Evolutionary conservation across 2,888 invertebrate species (phyloP), one percentile per base, ranked within the genome.

Genomic region (Drosophila paracracens): DNA sequence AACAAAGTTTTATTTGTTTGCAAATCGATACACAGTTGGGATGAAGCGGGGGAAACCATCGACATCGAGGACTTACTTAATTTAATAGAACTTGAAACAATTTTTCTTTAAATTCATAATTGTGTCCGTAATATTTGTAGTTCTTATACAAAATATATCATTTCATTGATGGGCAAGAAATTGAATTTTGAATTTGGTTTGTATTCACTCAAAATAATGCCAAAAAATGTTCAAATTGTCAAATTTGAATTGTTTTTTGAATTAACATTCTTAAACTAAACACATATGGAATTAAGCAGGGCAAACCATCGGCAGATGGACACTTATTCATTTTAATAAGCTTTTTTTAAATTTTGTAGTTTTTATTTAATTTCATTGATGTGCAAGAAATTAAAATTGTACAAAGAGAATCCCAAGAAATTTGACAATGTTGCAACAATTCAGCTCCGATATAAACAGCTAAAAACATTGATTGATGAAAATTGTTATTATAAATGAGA

Each of bases 271-370:
- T 36, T 54, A 82, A 72, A 40, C 76, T 78, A 83, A 74, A 81
- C 82, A 83, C 70, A 58, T 80, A 74, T 89, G 89, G 82, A 89
- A 89, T 84, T 74, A 80, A 80, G 88, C 80, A 16, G 70, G 67
- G 66, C 69, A 77, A 82, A 77, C 81, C 84, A 75, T 57, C 29
- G 16, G 29, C 16, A 16, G 25, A 31, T 57, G 40, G n/a, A 40
- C n/a, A 31, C 16, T 13, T 31, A 1, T 11, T 51, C n/a, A 50
- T 11, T 29, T 25, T 11, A 16, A 16, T 25, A 16, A 16, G 46
- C 25, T 46, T 7, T 7, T 16, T 16, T 46, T 46, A 2, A 10
- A 27, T 48, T 48, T 27, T 16, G 8, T 8, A 29, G 11, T 11
- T n/a, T 11, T n/a, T 2, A 16, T 8, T 46, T 25, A 4, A 16